phyloP scores from a whole-genome alignment of 1,140 invertebrate genomes.

The Drosophila seguyi region DNA sequence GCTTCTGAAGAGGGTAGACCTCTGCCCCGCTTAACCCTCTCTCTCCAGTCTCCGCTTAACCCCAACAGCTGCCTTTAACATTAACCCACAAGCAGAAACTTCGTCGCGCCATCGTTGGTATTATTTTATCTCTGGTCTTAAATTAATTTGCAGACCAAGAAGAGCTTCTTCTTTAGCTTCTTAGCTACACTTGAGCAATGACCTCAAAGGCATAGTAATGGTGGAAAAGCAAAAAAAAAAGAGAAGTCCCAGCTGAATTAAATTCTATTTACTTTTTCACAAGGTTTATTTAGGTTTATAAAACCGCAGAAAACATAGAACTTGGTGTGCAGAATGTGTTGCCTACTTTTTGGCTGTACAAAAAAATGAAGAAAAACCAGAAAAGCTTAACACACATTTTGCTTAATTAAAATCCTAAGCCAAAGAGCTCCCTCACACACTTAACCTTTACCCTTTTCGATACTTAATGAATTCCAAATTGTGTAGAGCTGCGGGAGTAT shows the following conservation, averaged over 20 bases:
- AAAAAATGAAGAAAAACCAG: not conserved
- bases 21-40: not conserved
- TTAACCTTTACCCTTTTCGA: constrained; percentile 15
- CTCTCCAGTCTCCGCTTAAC: not conserved
- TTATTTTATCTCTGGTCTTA: constrained; percentile 21
- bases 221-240: not conserved
- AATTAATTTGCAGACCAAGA: constrained; percentile 34
- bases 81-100: constrained; percentile 21
- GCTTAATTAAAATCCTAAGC: not conserved
- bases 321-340: not conserved
- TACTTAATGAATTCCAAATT: constrained; percentile 22
- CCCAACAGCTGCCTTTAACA: constrained; percentile 1
- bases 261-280: not conserved
- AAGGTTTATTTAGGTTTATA: not conserved
- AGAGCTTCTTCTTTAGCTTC: not conserved
- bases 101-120: constrained; percentile 15
- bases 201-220: constrained; percentile 34
- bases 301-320: not conserved
- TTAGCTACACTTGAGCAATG: constrained; percentile 13
- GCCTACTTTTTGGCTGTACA: not conserved
- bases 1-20: not conserved
- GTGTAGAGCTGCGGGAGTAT: not conserved
- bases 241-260: not conserved
- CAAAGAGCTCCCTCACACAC: not conserved
- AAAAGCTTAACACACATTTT: constrained; percentile 1